These are phyloP conservation scores for Aradophagus sp. DNA, from an alignment of 1,140 invertebrate species.

Conservation along the genomic window DNA sequence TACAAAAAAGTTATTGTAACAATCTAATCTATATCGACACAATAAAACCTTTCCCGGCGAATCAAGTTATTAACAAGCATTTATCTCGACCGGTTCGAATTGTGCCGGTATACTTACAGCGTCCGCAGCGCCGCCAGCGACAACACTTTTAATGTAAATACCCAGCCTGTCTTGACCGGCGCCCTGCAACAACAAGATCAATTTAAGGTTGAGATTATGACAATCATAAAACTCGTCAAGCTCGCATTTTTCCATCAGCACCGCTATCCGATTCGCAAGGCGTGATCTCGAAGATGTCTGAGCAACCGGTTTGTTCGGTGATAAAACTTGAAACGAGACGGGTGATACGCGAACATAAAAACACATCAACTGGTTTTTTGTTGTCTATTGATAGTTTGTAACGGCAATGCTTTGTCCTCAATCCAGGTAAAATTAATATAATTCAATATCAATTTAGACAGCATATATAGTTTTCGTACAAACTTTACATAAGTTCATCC, in stretches of 20 bases:
- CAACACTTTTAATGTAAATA: constrained; percentile 98
- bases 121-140: constrained; percentile 95
- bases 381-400: constrained; percentile 8
- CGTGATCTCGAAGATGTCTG: constrained; percentile 9
- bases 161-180: constrained; percentile 92
- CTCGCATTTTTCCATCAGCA: constrained; percentile 6
- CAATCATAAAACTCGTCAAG: constrained; percentile 42
- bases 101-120: constrained; percentile 83
- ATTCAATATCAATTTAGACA: too few relatives aligned
- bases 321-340: constrained; percentile 18
- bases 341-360: constrained; percentile 25
- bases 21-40: not conserved
- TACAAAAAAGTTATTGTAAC: constrained; percentile 7
- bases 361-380: constrained; percentile 28
- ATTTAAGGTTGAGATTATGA: constrained; percentile 41
- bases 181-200: constrained; percentile 78
- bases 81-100: too few relatives aligned
- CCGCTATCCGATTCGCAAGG: constrained; percentile 9
- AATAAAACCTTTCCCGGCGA: constrained; percentile 3
- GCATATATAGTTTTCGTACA: too few relatives aligned
- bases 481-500: too few relatives aligned
- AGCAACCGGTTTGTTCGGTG: constrained; percentile 25
- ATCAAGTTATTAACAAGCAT: not conserved
- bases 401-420: constrained; percentile 4
- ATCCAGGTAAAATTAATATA: too few relatives aligned